Percentiles rank a stretch among this genome's conserved stretches.
phyloP scores from a whole-genome alignment of 2,797 vertebrate genomes.

The Pseudochirops corinnae region DNA sequence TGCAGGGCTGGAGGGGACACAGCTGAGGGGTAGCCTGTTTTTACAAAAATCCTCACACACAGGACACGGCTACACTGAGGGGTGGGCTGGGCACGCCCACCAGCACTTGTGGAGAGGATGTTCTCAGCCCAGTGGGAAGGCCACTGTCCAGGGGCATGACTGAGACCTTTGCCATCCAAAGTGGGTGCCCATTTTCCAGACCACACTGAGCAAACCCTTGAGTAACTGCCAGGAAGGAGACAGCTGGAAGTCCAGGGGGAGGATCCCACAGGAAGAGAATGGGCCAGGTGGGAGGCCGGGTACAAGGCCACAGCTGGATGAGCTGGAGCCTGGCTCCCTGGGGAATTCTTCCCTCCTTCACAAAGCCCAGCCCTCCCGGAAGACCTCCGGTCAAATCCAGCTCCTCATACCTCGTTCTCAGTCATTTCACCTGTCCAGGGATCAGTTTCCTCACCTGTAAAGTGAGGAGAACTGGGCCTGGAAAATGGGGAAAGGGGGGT shows the following conservation, averaged over 20 bases:
- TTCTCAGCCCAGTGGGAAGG: too few species aligned
- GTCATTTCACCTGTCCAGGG: neutral
- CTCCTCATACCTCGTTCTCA: too few species aligned
- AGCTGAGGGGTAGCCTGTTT: too few species aligned
- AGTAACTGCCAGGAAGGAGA: neutral
- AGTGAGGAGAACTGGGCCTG: neutral
- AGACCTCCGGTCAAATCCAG: neutral
- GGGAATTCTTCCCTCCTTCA: too few species aligned
- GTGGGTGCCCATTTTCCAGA: neutral
- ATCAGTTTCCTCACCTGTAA: neutral
- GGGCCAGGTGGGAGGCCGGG: neutral
- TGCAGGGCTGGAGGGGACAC: too few species aligned
- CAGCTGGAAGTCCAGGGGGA: neutral
- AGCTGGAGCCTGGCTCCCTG: too few species aligned
- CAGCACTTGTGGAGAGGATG: too few species aligned
- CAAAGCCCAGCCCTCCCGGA: neutral
- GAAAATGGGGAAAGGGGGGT: neutral
- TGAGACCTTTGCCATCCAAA: too few species aligned
- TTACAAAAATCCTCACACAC: too few species aligned
- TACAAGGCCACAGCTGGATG: neutral
- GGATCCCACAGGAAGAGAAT: neutral
- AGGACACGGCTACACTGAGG: too few species aligned
- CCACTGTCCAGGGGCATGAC: neutral
- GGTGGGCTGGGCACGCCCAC: too few species aligned
- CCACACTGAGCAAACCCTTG: neutral